Evolutionary conservation across 2,113 vertebrate genomes (phyloP), one percentile per base, ranked within the genome.

Genomic region (Lota lota): DNA sequence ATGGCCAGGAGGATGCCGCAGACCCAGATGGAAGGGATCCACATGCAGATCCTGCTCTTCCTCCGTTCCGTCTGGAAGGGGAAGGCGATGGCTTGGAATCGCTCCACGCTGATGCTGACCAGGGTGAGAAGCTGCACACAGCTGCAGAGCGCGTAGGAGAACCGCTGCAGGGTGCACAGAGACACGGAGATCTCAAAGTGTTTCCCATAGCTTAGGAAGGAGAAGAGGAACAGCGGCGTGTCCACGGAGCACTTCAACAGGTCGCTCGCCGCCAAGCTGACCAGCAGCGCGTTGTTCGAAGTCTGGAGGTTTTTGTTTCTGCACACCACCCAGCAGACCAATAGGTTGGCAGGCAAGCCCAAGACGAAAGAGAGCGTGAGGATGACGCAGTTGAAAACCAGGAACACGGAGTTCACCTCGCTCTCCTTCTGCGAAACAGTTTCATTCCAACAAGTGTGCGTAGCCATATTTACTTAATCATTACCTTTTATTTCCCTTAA

Each of bases 81-180:
- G 22, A 87, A 85, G 0, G 83, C 76, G 47, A 85, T 76, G 33
- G 90, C 81, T 12, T 81, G 87, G 78, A 80, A 88, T 20, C 87
- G 82, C 69, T 91, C 88, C 66, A 85, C 83, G 57, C 88, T 88
- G 72, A 91, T 88, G 72, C 83, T 64, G 66, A 84, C 85, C 73
- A 89, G 76, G 3, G 83, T 89, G 59, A 88, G 78, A 68, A 90
- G 75, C 77, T 91, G 88, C 12, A 83, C 84, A 15, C 85, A 84
- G 75, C 88, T 85, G 73, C 87, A 87, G 60, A 89, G 79, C 1
- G 84, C 82, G 7, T 77, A 88, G 19, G 81, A 86, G 75, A 91
- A 88, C 74, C 83, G 85, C 66, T 90, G 88, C 71, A 84, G 21
- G 61, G 73, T 59, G 73, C 84, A 90, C 68, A 78, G 51, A 0